phyloP scores from a whole-genome alignment of 2,797 vertebrate species.

The Sebastes kiyomatsui region DNA sequence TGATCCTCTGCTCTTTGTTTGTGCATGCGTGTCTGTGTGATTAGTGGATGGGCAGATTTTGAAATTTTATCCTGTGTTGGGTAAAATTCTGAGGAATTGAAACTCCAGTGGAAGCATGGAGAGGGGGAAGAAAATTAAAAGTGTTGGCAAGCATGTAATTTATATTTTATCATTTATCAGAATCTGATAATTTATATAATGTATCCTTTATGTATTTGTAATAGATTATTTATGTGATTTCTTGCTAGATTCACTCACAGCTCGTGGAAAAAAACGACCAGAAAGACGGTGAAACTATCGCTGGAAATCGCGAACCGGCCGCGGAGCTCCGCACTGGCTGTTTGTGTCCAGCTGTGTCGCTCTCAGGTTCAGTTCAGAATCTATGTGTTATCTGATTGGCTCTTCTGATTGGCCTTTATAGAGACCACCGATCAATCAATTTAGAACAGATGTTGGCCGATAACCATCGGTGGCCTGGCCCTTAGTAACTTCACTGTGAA shows the following conservation, averaged over 20 bases:
- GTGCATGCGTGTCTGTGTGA: background rate
- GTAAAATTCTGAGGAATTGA: background rate
- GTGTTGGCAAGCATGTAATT: background rate
- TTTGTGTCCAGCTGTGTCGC: background rate
- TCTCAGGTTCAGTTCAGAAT: too few species aligned
- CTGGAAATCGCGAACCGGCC: background rate
- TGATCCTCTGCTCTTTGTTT: background rate
- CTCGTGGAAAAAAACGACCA: background rate
- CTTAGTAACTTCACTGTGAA: background rate
- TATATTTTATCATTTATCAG: background rate
- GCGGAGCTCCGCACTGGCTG: background rate
- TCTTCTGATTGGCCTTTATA: background rate
- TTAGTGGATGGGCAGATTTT: background rate
- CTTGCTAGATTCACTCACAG: background rate
- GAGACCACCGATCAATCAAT: background rate
- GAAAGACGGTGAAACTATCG: background rate
- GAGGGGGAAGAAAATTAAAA: background rate
- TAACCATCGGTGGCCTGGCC: background rate
- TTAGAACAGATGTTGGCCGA: background rate
- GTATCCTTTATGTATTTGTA: background rate
- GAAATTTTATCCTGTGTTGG: background rate
- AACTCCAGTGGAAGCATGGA: background rate
- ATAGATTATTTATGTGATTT: background rate
- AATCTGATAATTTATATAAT: background rate
- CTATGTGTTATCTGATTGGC: background rate